Evolutionary conservation across 92 coral and sea anemone genomes (phyloP), one percentile per base, ranked within the genome.

Genomic region (Porites evermanni): DNA sequence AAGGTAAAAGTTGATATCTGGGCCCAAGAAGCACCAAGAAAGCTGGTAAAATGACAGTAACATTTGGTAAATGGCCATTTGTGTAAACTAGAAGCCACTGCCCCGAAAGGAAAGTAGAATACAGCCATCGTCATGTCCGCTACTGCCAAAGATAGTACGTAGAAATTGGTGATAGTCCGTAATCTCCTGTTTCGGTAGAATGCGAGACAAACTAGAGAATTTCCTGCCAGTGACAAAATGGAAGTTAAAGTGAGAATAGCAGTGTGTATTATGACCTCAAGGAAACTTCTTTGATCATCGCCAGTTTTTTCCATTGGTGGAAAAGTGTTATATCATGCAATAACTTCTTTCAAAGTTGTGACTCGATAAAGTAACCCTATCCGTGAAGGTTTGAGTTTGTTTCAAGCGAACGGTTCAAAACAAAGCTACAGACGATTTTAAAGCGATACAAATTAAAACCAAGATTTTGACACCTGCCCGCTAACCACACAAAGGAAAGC

Each of bases 101-200:
- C 24, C 10, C 10, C 13, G 16, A 67, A 67, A 67, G 72, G 38
- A 67, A 19, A 67, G 8, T 11, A 21, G 4, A 67, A 67, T 24
- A 47, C 11, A 67, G 38, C 44, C 4, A 67, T 26, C 38, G 16
- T 67, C 4, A 67, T 20, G 4, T 24, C 72, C 2, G 72, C 24
- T 12, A 67, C 12, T 23, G 72, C 12, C 47, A 67, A 24, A 11
- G 72, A 67, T 14, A 67, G 18, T 16, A 67, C 72, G 14, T 67
- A 67, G 72, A 21, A 21, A 21, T 67, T 67, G 38, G 72, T 24
- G 72, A 26, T 67, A 4, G 72, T 67, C 47, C 72, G 72, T 21
- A 67, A 24, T 67, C 72, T 67, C 14, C 72, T 67, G 72, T 67
- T 67, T 67, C 47, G 17, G 16, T 9, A 67, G 72, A 67, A 23